Evolutionary conservation across 2,888 invertebrate species (phyloP).

Genomic region (Apomyelois bistriatella): DNA sequence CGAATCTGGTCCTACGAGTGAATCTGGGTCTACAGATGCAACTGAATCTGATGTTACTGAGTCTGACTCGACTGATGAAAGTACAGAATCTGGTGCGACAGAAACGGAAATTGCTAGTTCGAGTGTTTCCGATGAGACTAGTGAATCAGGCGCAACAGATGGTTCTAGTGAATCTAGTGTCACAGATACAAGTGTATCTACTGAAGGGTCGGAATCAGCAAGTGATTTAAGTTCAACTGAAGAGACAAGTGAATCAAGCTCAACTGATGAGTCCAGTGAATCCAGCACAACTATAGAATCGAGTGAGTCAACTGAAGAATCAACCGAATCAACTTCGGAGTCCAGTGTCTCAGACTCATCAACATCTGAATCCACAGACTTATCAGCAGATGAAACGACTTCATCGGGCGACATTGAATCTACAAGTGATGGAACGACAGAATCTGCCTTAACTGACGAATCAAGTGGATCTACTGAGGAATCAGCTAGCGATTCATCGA

Average conservation of each 20-base stretch:
- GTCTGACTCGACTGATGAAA: slow-evolving; percentile 12
- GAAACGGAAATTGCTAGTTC: slow-evolving; percentile 17
- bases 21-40: slow-evolving; percentile 10
- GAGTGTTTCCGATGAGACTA: slow-evolving; percentile 19
- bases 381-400: slow-evolving; percentile 21
- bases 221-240: slow-evolving; percentile 20
- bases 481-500: slow-evolving; percentile 10
- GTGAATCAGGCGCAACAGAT: slow-evolving; percentile 18
- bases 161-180: slow-evolving; percentile 16
- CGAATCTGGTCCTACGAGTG: slow-evolving; percentile 19
- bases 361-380: slow-evolving; percentile 17
- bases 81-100: slow-evolving; percentile 14
- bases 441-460: slow-evolving; percentile 12
- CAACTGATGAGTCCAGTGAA: slow-evolving; percentile 21
- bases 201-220: slow-evolving; percentile 8
- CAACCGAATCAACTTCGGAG: slow-evolving; percentile 18
- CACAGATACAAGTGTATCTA: slow-evolving; percentile 17
- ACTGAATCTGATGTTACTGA: slow-evolving; percentile 6
- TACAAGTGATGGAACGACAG: slow-evolving; percentile 21
- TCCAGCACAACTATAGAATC: slow-evolving; percentile 18
- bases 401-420: slow-evolving; percentile 21
- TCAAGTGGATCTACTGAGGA: slow-evolving; percentile 17
- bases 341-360: slow-evolving; percentile 8
- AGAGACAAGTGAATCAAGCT: slow-evolving; percentile 20
- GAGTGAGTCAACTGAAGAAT: slow-evolving; percentile 19